These are phyloP conservation scores for Acipenser transmontanus DNA, from an alignment of 2,797 vertebrate species.

Conservation along the genomic window DNA sequence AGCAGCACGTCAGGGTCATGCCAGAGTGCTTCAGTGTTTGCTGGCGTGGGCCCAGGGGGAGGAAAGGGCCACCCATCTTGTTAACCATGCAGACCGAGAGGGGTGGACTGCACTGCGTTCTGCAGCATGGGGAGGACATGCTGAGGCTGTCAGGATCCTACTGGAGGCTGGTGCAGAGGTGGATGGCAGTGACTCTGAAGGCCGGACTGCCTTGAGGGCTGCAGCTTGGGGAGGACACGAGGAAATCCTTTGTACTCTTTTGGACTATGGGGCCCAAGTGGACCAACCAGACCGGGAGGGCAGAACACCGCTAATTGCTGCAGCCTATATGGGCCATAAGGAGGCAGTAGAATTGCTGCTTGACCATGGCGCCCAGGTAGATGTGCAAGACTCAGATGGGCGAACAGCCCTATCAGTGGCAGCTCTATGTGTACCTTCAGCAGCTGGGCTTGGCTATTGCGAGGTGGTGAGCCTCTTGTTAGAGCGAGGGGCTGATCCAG, in stretches of 20 bases:
- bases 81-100: slow-evolving; percentile 62
- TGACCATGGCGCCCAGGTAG: slow-evolving; percentile 50
- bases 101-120: slow-evolving; percentile 73
- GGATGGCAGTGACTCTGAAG: slow-evolving; percentile 61
- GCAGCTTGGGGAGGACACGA: slow-evolving; percentile 75
- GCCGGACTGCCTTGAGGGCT: slow-evolving; percentile 68
- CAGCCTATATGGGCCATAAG: slow-evolving; percentile 74
- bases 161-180: slow-evolving; percentile 63
- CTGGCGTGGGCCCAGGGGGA: slow-evolving; percentile 52
- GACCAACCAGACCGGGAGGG: slow-evolving; percentile 61
- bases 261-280: slow-evolving; percentile 55
- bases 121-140: slow-evolving; percentile 69
- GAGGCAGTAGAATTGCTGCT: slow-evolving; percentile 60
- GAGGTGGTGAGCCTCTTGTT: slow-evolving; percentile 63
- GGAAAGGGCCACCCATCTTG: slow-evolving; percentile 25
- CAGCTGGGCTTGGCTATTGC: slow-evolving; percentile 50
- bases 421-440: slow-evolving; percentile 62
- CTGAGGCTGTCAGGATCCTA: slow-evolving; percentile 54
- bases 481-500: slow-evolving; percentile 60
- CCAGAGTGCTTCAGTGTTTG: slow-evolving; percentile 52
- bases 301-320: slow-evolving; percentile 68
- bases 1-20: slow-evolving; percentile 61
- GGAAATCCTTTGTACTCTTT: slow-evolving; percentile 55
- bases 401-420: slow-evolving; percentile 68
- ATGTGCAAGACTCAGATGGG: slow-evolving; percentile 61